These are phyloP conservation scores for Drosophila parvula DNA, from an alignment of 1,140 invertebrate genomes.

Conservation along the genomic window DNA sequence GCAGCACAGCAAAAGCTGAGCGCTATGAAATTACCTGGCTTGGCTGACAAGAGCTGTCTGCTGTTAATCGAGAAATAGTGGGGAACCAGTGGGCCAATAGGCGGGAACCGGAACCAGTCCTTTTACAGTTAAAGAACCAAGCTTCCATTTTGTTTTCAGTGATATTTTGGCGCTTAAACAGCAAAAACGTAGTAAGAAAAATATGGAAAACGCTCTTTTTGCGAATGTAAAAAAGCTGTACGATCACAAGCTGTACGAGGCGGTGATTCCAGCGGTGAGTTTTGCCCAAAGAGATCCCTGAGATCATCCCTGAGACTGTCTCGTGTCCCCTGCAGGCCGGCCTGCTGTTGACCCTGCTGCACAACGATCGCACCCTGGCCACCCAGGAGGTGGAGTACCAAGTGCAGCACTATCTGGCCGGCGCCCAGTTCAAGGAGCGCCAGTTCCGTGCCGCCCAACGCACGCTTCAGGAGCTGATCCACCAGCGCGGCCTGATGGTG, in stretches of 20 bases:
- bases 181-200: background rate
- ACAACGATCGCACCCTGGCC: constrained; percentile 71
- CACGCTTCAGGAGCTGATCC: constrained; percentile 53
- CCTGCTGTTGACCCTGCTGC: constrained; percentile 61
- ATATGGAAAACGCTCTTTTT: constrained; percentile 73
- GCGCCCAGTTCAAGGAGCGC: constrained; percentile 61
- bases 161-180: background rate
- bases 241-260: constrained; percentile 73
- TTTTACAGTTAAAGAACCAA: constrained; percentile 2
- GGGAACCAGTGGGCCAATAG: background rate
- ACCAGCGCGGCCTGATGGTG: constrained; percentile 58
- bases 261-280: constrained; percentile 70
- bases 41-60: too few species aligned
- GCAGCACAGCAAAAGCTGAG: too few species aligned
- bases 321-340: constrained; percentile 51
- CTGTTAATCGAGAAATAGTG: background rate
- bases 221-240: constrained; percentile 75
- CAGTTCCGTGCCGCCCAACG: constrained; percentile 52
- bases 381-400: constrained; percentile 78
- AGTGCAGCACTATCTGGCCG: constrained; percentile 60
- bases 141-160: background rate
- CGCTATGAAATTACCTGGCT: too few species aligned
- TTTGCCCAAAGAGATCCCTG: background rate
- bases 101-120: constrained; percentile 1
- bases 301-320: background rate